These are phyloP conservation scores for Mesocricetus auratus DNA, from an alignment of 2,113 vertebrate species.

Conservation along the genomic window DNA sequence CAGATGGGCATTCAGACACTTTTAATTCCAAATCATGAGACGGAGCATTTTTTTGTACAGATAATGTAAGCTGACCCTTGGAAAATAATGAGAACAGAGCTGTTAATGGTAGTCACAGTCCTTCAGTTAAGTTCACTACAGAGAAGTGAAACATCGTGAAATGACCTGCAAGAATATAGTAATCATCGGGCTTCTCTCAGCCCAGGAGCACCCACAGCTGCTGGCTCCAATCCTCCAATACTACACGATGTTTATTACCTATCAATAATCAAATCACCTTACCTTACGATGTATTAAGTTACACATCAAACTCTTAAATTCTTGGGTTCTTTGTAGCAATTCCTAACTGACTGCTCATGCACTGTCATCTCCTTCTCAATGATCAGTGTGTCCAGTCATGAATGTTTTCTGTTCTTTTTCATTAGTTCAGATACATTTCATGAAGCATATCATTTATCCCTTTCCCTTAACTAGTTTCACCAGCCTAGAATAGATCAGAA, in stretches of 20 bases:
- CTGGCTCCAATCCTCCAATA: too few relatives aligned
- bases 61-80: background rate
- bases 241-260: background rate
- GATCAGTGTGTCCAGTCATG: background rate
- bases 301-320: background rate
- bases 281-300: background rate
- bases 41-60: background rate
- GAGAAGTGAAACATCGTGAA: background rate
- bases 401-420: background rate
- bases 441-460: background rate
- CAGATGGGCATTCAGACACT: background rate
- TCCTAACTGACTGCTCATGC: background rate
- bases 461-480: constrained; percentile 23
- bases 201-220: background rate
- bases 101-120: background rate
- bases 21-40: constrained; percentile 32
- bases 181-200: background rate
- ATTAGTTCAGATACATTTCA: background rate
- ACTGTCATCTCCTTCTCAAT: background rate
- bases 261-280: background rate
- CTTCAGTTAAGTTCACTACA: background rate
- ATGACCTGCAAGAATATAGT: background rate
- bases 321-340: background rate
- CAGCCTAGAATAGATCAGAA: background rate
- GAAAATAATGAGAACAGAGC: constrained; percentile 39